A percentile compares a stretch with the other conserved stretches of the same genome.
Conservation (phyloP, 2,888 invertebrate genomes). For the Keiferia lycopersicella region DNA sequence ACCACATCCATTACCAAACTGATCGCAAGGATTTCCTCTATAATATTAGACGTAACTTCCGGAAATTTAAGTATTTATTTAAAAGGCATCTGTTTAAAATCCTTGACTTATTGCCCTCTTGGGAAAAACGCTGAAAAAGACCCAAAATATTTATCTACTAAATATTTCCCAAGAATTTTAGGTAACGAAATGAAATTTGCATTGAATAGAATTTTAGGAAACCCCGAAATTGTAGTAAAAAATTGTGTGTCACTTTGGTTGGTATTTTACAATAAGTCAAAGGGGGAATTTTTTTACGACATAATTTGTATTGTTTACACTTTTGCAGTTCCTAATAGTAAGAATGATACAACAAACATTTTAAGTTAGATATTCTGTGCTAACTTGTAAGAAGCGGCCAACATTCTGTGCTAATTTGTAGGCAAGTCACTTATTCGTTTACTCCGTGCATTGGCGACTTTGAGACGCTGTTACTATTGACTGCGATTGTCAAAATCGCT, state of each 20-base stretch:
- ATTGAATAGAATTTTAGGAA: constrained; percentile 10
- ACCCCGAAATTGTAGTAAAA: not conserved
- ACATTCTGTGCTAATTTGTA: constrained; percentile 6
- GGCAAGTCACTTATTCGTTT: not conserved
- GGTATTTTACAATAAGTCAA: not conserved
- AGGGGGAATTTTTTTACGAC: not conserved
- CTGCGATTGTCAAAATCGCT: too few species aligned
- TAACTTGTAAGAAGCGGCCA: not conserved
- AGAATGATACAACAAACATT: too few species aligned
- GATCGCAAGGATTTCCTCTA: not conserved
- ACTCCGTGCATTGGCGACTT: not conserved
- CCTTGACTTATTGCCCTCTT: constrained; percentile 5
- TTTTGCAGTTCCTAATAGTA: too few species aligned
- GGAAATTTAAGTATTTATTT: not conserved
- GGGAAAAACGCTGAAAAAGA: not conserved
- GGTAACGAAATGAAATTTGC: not conserved
- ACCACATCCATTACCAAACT: not conserved
- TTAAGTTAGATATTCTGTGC: too few species aligned
- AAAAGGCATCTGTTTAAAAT: not conserved
- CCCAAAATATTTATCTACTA: not conserved
- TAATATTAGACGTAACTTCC: not conserved
- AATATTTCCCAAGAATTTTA: not conserved
- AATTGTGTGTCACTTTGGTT: not conserved
- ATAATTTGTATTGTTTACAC: too few species aligned
- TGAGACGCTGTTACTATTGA: too few species aligned